These are phyloP conservation scores for Leiothrix lutea DNA, from an alignment of 2,113 vertebrate species.

Conservation along the genomic window DNA sequence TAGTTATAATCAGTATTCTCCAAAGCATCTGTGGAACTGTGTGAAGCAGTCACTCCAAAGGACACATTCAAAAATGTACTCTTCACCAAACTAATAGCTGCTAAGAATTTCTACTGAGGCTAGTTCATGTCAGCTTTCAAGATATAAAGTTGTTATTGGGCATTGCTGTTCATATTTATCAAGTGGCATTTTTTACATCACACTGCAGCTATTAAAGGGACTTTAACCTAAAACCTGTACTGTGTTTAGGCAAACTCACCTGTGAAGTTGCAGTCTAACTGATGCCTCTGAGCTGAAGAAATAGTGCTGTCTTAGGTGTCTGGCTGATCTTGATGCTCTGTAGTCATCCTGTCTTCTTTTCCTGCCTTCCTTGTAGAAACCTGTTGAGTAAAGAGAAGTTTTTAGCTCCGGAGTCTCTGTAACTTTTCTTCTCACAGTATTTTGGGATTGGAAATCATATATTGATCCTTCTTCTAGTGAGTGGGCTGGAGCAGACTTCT, in stretches of 20 bases:
- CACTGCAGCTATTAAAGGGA: not conserved
- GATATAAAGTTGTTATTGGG: not conserved
- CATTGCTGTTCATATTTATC: not conserved
- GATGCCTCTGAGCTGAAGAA: not conserved
- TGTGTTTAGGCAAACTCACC: not conserved
- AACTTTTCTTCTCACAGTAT: not conserved
- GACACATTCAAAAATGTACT: not conserved
- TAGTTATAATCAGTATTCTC: not conserved
- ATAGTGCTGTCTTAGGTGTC: not conserved
- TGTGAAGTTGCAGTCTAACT: not conserved
- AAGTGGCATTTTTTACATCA: not conserved
- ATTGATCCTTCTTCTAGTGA: not conserved
- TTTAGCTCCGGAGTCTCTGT: not conserved
- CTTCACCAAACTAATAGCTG: not conserved
- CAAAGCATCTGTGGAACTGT: not conserved
- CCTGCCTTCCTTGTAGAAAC: not conserved
- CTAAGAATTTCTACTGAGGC: not conserved
- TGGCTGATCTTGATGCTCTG: not conserved
- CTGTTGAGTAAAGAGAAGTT: not conserved
- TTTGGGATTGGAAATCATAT: not conserved
- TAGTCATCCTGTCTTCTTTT: not conserved
- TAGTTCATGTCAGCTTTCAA: not conserved
- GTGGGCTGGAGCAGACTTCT: not conserved
- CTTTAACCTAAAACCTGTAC: not conserved
- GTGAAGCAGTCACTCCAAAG: not conserved